Evolutionary conservation across 2,888 invertebrate species (phyloP).

Genomic region (Alloplasta piceator): DNA sequence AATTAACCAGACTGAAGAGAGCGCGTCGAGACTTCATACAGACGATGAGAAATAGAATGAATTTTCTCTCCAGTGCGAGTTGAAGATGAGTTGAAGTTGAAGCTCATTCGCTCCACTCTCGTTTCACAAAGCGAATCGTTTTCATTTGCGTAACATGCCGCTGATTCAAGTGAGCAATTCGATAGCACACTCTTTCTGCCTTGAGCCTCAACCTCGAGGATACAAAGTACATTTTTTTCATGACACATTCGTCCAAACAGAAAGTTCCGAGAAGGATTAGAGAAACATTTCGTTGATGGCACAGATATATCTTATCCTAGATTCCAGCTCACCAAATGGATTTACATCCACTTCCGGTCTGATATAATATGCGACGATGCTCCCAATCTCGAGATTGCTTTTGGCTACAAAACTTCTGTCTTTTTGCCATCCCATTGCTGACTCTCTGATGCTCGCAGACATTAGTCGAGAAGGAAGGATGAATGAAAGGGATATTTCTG

Average conservation of each 20-base stretch:
- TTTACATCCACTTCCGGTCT: background rate
- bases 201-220: background rate
- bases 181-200: background rate
- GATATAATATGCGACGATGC: background rate
- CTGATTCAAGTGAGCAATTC: background rate
- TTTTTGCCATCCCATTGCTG: background rate
- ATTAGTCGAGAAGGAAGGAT: background rate
- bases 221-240: background rate
- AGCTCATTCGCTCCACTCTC: background rate
- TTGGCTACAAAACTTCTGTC: background rate
- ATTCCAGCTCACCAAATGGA: background rate
- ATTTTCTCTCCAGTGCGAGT: no score
- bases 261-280: background rate
- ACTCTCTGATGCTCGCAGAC: conserved; percentile 8
- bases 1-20: conserved; percentile 44
- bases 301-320: no score
- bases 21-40: background rate
- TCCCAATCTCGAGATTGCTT: conserved; percentile 32
- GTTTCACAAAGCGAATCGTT: background rate
- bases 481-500: conserved; percentile 4
- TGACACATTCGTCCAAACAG: background rate
- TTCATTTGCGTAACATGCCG: conserved; percentile 5
- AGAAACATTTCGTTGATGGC: background rate
- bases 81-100: no score
- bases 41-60: no score